Conservation (phyloP, 2,888 invertebrate species). For the Cyaniris semiargus region DNA sequence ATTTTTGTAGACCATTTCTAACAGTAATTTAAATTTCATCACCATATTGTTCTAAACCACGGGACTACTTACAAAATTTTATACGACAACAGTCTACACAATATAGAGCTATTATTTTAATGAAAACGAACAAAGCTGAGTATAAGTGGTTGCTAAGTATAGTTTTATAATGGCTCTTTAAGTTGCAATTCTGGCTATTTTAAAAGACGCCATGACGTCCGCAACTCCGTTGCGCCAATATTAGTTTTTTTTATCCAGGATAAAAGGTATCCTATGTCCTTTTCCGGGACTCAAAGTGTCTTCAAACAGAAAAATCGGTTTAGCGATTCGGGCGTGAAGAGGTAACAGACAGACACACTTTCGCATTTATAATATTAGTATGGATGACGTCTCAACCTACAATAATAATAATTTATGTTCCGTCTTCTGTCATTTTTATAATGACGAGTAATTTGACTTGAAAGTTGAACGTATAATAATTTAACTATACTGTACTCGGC, state of each 20-base stretch:
- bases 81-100: not conserved
- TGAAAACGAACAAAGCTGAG: not conserved
- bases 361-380: too few relatives aligned
- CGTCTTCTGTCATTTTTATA: not conserved
- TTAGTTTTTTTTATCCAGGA: too few relatives aligned
- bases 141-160: not conserved
- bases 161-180: not conserved
- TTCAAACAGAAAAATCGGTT: too few relatives aligned
- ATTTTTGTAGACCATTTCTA: too few relatives aligned
- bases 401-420: not conserved
- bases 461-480: not conserved
- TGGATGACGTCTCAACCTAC: not conserved
- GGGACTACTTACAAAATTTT: too few relatives aligned
- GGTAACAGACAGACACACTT: too few relatives aligned
- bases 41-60: too few relatives aligned
- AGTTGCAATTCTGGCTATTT: not conserved
- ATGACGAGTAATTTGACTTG: not conserved
- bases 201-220: too few relatives aligned
- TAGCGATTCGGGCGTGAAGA: too few relatives aligned
- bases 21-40: too few relatives aligned
- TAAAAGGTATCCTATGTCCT: not conserved
- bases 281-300: too few relatives aligned
- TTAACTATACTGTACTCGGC: not conserved
- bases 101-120: conserved; percentile 9
- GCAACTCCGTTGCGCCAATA: too few relatives aligned